These are phyloP conservation scores for Oryzaephilus surinamensis DNA, from an alignment of 1,140 invertebrate species.

Conservation along the genomic window DNA sequence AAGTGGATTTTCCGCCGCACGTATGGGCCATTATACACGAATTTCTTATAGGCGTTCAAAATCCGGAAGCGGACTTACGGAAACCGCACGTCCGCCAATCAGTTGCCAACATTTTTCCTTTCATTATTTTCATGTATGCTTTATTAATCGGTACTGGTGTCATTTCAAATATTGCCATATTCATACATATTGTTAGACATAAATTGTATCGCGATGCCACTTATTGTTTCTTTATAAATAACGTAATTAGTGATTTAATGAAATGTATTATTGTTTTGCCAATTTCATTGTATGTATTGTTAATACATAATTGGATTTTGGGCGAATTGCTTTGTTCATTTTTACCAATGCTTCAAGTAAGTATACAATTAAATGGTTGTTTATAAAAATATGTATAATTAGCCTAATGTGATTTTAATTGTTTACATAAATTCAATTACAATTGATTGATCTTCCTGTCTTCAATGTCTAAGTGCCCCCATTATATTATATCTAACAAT, in stretches of 20 bases:
- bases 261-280: constrained; percentile 58
- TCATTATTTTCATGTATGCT: constrained; percentile 54
- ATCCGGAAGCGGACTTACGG: constrained; percentile 33
- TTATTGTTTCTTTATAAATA: constrained; percentile 54
- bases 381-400: too few relatives aligned
- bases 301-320: constrained; percentile 64
- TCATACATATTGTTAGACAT: constrained; percentile 47
- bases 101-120: constrained; percentile 45
- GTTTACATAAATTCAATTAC: too few relatives aligned
- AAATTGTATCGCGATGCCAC: constrained; percentile 53
- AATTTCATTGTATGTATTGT: constrained; percentile 53
- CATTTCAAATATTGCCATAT: constrained; percentile 46
- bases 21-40: constrained; percentile 22
- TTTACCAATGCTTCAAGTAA: constrained; percentile 62
- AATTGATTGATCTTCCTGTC: too few relatives aligned
- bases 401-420: too few relatives aligned
- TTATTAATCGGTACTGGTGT: constrained; percentile 46
- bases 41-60: constrained; percentile 22
- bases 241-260: constrained; percentile 55
- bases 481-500: too few relatives aligned
- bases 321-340: constrained; percentile 65
- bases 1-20: constrained; percentile 18
- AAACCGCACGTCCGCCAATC: constrained; percentile 37
- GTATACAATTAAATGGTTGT: too few relatives aligned
- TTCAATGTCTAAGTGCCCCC: too few relatives aligned